Conservation (phyloP, 1,140 invertebrate species). For the Microplitis demolitor region DNA sequence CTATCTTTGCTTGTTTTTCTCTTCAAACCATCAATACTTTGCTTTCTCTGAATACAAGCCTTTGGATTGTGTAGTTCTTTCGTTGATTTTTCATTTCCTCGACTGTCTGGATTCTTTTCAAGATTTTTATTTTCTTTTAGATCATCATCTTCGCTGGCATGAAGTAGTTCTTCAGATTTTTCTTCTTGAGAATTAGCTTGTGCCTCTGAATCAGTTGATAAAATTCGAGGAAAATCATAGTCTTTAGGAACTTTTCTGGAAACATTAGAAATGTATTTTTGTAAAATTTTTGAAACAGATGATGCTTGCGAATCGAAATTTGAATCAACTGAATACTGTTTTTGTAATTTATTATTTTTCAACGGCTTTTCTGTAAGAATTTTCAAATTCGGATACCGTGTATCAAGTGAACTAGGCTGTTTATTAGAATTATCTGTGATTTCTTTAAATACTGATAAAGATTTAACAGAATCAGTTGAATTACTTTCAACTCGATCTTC, state of each 20-base stretch:
- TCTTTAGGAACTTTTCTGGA: too few relatives aligned
- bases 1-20: conserved; percentile 50
- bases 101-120: neutral
- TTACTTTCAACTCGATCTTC: neutral
- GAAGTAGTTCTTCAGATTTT: neutral
- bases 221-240: conserved; percentile 14
- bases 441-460: too few relatives aligned
- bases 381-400: neutral
- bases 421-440: neutral
- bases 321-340: conserved; percentile 41
- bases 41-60: neutral
- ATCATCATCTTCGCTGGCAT: neutral
- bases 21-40: conserved; percentile 36
- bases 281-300: conserved; percentile 2
- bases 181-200: neutral
- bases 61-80: neutral
- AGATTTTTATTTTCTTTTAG: neutral
- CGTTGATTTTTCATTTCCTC: neutral
- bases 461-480: too few relatives aligned
- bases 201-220: conserved; percentile 26
- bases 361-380: neutral
- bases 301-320: conserved; percentile 12
- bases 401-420: neutral
- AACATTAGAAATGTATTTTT: conserved; percentile 35
- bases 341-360: conserved; percentile 30